Conservation (phyloP, 1,140 invertebrate species). For the Sinonovacula constricta region DNA sequence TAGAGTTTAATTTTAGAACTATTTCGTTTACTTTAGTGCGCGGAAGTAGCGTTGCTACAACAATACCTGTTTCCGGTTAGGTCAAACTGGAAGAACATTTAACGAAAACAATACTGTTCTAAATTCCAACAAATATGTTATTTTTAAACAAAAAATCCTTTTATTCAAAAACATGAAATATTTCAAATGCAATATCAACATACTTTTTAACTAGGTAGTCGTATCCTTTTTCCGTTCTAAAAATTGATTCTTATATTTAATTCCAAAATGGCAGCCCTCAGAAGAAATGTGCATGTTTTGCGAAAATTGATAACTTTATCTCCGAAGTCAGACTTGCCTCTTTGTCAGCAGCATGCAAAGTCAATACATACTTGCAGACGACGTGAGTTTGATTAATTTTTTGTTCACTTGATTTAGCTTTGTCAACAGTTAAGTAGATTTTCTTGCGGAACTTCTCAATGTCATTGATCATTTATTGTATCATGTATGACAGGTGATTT, state of each 20-base stretch:
- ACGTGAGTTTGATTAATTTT: neutral
- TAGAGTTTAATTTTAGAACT: too few relatives aligned
- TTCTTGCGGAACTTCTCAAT: too few relatives aligned
- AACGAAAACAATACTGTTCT: conserved; percentile 41
- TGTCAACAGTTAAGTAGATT: neutral
- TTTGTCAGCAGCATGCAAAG: neutral
- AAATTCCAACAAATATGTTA: neutral
- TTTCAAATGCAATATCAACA: neutral
- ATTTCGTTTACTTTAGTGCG: neutral
- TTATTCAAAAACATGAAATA: neutral
- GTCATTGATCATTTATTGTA: too few relatives aligned
- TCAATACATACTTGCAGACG: neutral
- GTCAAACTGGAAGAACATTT: conserved; percentile 48
- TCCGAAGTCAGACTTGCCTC: neutral
- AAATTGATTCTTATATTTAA: neutral
- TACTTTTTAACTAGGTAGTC: neutral
- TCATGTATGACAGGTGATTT: neutral
- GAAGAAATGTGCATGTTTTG: conserved; percentile 22
- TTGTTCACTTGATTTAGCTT: neutral
- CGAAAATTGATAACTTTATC: neutral
- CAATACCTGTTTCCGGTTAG: neutral
- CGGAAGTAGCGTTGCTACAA: neutral
- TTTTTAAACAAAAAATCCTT: neutral
- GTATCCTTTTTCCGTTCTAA: conserved; percentile 1
- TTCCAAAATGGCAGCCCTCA: conserved; percentile 39